A percentile compares a stretch with the other conserved stretches of the same genome.
Conservation (phyloP, 64 coral and sea anemone genomes). For the Orbicella faveolata region DNA sequence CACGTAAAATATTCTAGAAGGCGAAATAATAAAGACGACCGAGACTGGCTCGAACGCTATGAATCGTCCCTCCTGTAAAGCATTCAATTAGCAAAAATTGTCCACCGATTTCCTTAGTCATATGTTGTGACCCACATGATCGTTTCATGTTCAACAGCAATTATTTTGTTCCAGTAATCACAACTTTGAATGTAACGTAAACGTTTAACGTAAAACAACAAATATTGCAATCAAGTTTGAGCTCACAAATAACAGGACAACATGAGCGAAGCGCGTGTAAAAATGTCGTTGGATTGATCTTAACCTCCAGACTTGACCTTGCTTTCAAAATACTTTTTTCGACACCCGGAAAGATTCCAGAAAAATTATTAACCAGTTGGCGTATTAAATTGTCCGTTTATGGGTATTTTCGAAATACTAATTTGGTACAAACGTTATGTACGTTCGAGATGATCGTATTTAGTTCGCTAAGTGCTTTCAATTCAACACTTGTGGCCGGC, state of each 20-base stretch:
- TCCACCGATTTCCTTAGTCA: constrained; percentile 5
- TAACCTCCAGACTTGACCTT: neutral
- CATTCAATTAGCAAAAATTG: constrained; percentile 19
- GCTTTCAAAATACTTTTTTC: neutral
- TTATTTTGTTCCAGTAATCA: neutral
- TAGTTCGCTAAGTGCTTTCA: neutral
- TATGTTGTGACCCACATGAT: neutral
- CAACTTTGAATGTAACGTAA: neutral
- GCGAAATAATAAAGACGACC: neutral
- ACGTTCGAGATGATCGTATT: neutral
- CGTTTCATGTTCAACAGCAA: neutral
- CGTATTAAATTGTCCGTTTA: neutral
- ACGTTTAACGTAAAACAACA: neutral
- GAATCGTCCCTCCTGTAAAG: neutral
- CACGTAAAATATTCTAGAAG: neutral
- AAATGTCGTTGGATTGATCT: neutral
- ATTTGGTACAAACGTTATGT: neutral
- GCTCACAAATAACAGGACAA: neutral
- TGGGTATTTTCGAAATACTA: neutral
- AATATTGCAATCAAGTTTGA: constrained; percentile 19
- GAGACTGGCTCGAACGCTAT: neutral
- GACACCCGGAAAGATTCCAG: neutral
- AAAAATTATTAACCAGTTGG: neutral
- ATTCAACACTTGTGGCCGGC: neutral
- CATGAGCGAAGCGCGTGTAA: neutral